Percentiles rank a stretch among this genome's conserved stretches.
These are phyloP conservation scores for Zenarchopterus dispar DNA, from an alignment of 2,797 vertebrate genomes.

Conservation along the genomic window DNA sequence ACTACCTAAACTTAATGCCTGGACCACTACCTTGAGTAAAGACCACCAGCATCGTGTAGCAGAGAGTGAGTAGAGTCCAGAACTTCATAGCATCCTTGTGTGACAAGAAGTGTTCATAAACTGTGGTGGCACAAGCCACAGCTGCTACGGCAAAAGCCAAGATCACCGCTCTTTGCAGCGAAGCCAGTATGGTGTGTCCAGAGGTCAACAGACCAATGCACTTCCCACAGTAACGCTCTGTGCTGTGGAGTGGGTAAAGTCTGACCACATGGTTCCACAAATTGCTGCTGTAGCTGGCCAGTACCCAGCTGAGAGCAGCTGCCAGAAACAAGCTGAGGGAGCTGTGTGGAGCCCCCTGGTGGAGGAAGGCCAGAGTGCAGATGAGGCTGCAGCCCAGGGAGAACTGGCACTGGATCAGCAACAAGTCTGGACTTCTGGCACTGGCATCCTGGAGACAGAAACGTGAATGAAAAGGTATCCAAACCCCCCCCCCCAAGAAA, in stretches of 20 bases:
- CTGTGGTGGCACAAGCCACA: conserved; percentile 79
- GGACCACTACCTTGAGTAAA: conserved; percentile 86
- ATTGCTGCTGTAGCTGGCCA: conserved; percentile 60
- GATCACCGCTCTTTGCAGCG: conserved; percentile 76
- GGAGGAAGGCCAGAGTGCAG: conserved; percentile 86
- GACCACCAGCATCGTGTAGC: conserved; percentile 87
- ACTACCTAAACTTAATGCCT: not conserved
- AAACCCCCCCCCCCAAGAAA: no score
- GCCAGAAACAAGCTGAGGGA: conserved; percentile 83
- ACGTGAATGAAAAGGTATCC: not conserved
- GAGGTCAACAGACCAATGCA: conserved; percentile 85
- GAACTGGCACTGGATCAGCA: conserved; percentile 87
- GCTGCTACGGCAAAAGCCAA: conserved; percentile 81
- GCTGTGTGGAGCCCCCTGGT: conserved; percentile 85
- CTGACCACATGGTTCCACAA: conserved; percentile 79
- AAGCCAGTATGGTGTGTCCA: conserved; percentile 74
- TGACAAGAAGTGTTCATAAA: conserved; percentile 89
- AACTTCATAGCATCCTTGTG: conserved; percentile 86
- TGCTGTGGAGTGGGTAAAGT: conserved; percentile 87
- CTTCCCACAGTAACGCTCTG: conserved; percentile 83
- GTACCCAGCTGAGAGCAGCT: conserved; percentile 79
- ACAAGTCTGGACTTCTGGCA: conserved; percentile 58
- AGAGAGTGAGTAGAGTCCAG: conserved; percentile 90
- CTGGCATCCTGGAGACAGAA: conserved; percentile 39
- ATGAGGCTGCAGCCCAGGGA: conserved; percentile 88